These are phyloP conservation scores for Pachycephala philippinensis DNA, from an alignment of 2,113 vertebrate genomes.

Conservation along the genomic window DNA sequence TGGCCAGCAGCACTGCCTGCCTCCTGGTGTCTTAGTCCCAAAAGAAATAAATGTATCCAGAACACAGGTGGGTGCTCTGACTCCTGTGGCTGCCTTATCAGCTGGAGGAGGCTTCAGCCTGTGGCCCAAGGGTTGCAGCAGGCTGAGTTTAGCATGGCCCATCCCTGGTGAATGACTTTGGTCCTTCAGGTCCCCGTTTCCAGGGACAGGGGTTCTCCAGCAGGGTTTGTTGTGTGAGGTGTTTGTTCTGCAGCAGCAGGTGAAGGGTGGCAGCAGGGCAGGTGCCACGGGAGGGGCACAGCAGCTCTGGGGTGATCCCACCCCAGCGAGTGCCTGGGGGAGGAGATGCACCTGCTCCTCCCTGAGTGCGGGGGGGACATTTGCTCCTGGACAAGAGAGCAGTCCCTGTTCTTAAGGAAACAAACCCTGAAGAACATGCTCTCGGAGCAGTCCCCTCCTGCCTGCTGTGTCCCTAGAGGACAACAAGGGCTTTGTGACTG, in stretches of 20 bases:
- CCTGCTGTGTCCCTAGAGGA: background rate
- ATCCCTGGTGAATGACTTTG: background rate
- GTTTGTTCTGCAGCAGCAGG: too few relatives aligned
- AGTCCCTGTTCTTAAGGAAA: background rate
- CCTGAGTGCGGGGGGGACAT: fast-evolving
- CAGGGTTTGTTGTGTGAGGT: background rate
- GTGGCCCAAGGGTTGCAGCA: background rate
- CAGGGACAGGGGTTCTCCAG: background rate
- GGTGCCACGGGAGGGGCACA: background rate
- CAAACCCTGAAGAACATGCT: background rate
- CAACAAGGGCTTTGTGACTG: background rate
- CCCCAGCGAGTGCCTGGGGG: background rate
- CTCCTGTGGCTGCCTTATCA: background rate
- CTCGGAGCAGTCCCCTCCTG: background rate
- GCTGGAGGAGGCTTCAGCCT: background rate
- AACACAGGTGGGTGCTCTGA: background rate
- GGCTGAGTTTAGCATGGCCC: background rate
- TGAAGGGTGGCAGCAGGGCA: background rate
- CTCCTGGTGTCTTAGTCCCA: background rate
- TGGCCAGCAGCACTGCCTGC: background rate
- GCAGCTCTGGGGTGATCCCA: background rate
- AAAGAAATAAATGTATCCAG: background rate
- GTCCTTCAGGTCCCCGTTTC: background rate
- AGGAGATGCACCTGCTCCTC: background rate
- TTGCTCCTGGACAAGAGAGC: background rate